Evolutionary conservation across 2,113 vertebrate species (phyloP).

Genomic region (Ceyx margarethae): DNA sequence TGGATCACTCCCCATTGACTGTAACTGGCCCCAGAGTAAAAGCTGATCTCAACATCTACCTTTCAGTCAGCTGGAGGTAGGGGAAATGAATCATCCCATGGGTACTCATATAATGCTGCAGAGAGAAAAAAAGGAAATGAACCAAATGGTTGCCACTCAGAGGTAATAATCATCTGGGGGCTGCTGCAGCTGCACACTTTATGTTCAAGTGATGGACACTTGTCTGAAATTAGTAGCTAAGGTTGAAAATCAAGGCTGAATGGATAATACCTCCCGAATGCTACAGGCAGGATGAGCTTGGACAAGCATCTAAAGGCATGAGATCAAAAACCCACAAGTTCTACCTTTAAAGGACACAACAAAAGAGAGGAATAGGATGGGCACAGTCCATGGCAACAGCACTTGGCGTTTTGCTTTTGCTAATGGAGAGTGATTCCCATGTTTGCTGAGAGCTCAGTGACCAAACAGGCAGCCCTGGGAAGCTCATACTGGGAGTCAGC

Average conservation of each 20-base stretch:
- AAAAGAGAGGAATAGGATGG: not conserved
- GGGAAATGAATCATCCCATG: not conserved
- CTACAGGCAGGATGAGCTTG: not conserved
- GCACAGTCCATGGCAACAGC: not conserved
- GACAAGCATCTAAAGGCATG: not conserved
- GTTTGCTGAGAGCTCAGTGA: not conserved
- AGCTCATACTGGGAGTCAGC: accelerated
- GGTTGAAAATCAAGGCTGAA: not conserved
- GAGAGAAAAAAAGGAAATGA: not conserved
- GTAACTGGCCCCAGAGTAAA: not conserved
- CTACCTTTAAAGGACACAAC: not conserved
- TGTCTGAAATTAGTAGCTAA: slow-evolving; percentile 11
- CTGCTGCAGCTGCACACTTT: slow-evolving; percentile 31
- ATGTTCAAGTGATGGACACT: not conserved
- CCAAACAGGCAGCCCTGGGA: not conserved
- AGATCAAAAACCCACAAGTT: not conserved
- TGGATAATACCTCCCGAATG: not conserved
- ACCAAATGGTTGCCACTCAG: not conserved
- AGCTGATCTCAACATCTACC: not conserved
- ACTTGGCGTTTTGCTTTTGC: not conserved
- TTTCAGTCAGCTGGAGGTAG: not conserved
- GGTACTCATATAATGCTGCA: not conserved
- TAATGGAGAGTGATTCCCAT: not conserved
- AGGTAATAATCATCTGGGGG: not conserved
- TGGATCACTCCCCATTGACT: not conserved